phyloP scores from a whole-genome alignment of 2,888 invertebrate genomes.

The Pseudococcus viburni region DNA sequence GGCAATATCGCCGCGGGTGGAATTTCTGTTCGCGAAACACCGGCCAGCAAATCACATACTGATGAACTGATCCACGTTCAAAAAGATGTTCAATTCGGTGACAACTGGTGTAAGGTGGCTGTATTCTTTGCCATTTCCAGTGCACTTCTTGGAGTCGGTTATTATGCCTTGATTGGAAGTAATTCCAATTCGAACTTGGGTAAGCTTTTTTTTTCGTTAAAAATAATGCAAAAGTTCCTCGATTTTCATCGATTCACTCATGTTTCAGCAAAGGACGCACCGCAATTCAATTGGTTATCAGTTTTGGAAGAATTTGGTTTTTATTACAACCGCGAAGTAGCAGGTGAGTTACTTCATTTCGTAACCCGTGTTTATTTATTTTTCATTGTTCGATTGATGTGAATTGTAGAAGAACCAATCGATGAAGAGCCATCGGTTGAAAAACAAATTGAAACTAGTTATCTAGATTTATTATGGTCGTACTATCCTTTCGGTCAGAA shows the following conservation, averaged over 20 bases:
- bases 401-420: background rate
- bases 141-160: background rate
- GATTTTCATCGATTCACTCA: background rate
- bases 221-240: background rate
- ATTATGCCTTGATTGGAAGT: background rate
- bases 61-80: conserved; percentile 85
- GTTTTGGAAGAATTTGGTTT: background rate
- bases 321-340: background rate
- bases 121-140: background rate
- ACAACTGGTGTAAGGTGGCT: background rate
- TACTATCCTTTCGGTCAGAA: conserved; percentile 22
- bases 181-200: background rate
- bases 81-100: conserved; percentile 73
- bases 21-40: background rate
- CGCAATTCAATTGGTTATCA: background rate
- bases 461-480: conserved; percentile 20
- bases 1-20: background rate
- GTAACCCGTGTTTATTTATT: background rate
- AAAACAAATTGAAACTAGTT: background rate
- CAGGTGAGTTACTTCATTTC: background rate
- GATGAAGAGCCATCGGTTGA: conserved; percentile 28
- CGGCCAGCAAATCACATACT: background rate
- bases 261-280: background rate
- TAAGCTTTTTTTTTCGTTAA: background rate
- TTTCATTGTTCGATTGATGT: background rate